Evolutionary conservation across 2,797 vertebrate genomes (phyloP).

Genomic region (Eidolon dupreanum): DNA sequence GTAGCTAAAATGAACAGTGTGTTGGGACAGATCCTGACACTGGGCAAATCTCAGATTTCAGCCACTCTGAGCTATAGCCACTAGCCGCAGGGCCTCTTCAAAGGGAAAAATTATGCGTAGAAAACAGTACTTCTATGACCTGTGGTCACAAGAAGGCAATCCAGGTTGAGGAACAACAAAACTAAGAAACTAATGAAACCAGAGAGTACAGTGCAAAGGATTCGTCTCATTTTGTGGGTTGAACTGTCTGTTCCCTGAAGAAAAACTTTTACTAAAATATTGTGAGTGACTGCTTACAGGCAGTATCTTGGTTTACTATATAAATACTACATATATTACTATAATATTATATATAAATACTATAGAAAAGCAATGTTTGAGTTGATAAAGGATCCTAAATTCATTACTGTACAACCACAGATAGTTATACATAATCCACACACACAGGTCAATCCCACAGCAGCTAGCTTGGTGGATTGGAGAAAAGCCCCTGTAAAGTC

Average conservation of each 20-base stretch:
- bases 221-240: background rate
- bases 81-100: background rate
- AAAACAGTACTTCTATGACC: background rate
- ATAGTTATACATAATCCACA: background rate
- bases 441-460: background rate
- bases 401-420: background rate
- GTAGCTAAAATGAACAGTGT: background rate
- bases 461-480: background rate
- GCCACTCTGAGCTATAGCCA: background rate
- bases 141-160: background rate
- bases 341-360: too few species aligned
- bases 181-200: constrained; percentile 11
- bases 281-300: background rate
- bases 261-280: background rate
- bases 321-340: too few species aligned
- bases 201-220: background rate
- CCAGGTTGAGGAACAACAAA: background rate
- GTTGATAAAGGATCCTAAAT: background rate
- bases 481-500: background rate
- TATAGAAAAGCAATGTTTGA: background rate
- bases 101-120: background rate
- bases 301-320: background rate
- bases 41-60: background rate
- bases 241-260: background rate
- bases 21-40: background rate